These are phyloP conservation scores for Gallinago media DNA, from an alignment of 2,113 vertebrate species.

Conservation along the genomic window DNA sequence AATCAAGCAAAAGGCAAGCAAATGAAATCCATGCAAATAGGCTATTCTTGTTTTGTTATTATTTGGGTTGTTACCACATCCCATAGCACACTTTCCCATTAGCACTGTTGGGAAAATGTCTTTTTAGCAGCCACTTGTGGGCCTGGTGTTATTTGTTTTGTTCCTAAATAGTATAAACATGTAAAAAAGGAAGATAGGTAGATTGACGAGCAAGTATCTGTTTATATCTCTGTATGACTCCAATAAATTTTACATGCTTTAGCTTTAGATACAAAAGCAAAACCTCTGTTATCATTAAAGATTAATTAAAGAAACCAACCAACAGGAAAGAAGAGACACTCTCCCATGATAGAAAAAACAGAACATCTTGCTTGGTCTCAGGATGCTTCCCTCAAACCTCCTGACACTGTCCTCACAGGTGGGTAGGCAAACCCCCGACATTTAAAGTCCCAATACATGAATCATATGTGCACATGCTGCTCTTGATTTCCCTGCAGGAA, in stretches of 20 bases:
- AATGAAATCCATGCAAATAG: constrained; percentile 17
- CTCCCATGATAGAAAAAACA: not conserved
- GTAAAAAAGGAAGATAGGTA: not conserved
- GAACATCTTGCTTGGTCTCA: not conserved
- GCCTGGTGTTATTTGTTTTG: not conserved
- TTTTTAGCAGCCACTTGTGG: not conserved
- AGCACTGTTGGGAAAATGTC: not conserved
- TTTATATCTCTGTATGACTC: not conserved
- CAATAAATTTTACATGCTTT: not conserved
- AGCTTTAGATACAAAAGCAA: not conserved
- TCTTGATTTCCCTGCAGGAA: not conserved
- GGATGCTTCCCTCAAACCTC: not conserved
- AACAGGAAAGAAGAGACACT: not conserved
- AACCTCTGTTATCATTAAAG: not conserved
- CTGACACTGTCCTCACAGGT: not conserved
- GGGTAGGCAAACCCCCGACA: not conserved
- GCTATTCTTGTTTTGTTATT: not conserved
- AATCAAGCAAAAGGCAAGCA: not conserved
- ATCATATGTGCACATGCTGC: not conserved
- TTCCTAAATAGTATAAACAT: not conserved
- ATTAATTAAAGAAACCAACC: not conserved
- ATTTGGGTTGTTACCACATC: constrained; percentile 15
- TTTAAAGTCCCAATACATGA: not conserved
- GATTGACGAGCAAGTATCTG: not conserved
- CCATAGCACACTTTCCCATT: constrained; percentile 9